Conservation (phyloP, 2,888 invertebrate species). For the Metellina segmentata region DNA sequence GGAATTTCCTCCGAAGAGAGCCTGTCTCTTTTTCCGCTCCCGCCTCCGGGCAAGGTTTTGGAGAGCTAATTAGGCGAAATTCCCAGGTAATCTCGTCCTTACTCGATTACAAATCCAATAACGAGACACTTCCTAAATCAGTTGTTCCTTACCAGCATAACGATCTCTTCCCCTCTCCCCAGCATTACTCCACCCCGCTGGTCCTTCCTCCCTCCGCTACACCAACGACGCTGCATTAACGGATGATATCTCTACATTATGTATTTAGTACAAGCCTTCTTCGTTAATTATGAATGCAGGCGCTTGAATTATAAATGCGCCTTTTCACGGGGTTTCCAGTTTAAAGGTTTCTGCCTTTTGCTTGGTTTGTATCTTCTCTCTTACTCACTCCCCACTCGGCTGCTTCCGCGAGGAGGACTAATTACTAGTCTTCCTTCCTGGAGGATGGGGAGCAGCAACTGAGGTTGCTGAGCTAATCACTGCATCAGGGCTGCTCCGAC, state of each 20-base stretch:
- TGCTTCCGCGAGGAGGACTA: neutral
- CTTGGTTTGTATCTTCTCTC: conserved; percentile 64
- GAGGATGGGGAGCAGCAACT: conserved; percentile 59
- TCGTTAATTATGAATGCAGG: conserved; percentile 75
- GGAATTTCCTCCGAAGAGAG: conserved; percentile 20
- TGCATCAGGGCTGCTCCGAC: conserved; percentile 39
- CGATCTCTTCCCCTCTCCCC: conserved; percentile 60
- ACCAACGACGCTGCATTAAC: conserved; percentile 71
- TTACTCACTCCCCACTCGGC: neutral
- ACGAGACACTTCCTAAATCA: conserved; percentile 76
- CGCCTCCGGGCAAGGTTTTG: conserved; percentile 62
- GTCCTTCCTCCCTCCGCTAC: conserved; percentile 7
- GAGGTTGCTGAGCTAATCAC: conserved; percentile 57
- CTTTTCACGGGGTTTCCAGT: conserved; percentile 76
- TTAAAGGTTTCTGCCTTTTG: conserved; percentile 74
- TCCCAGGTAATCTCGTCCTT: conserved; percentile 76
- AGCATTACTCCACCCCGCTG: conserved; percentile 43
- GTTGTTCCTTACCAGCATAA: conserved; percentile 76
- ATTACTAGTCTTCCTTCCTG: neutral
- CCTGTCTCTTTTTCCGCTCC: conserved; percentile 45
- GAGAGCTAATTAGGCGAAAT: conserved; percentile 75
- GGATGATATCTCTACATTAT: conserved; percentile 77
- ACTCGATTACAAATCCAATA: conserved; percentile 77
- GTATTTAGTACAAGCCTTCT: conserved; percentile 77
- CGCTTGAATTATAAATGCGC: conserved; percentile 76